Evolutionary conservation across 2,113 vertebrate genomes (phyloP).

Genomic region (Poeciliopsis retropinna): DNA sequence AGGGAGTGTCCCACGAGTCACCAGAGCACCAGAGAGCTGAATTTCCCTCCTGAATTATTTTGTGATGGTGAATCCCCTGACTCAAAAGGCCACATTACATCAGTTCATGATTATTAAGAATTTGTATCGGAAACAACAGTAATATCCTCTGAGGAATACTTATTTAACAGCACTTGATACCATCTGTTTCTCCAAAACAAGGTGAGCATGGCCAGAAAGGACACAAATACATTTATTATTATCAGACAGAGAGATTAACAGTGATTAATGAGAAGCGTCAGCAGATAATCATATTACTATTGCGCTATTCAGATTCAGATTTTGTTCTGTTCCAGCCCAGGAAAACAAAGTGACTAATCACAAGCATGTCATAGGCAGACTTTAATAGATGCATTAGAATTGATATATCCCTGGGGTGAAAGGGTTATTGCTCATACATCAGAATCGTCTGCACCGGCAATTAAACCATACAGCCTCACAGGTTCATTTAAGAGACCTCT

Average conservation of each 20-base stretch:
- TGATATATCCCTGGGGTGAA: constrained; percentile 69
- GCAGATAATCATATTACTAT: constrained; percentile 68
- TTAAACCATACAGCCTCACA: constrained; percentile 71
- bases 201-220: constrained; percentile 62
- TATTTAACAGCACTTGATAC: constrained; percentile 49
- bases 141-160: constrained; percentile 48
- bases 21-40: background rate
- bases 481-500: constrained; percentile 61
- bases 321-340: constrained; percentile 49
- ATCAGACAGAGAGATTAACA: constrained; percentile 57
- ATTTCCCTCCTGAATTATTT: constrained; percentile 23
- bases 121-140: constrained; percentile 38
- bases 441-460: constrained; percentile 58
- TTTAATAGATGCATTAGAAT: constrained; percentile 77
- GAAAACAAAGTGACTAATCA: constrained; percentile 75
- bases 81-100: constrained; percentile 31
- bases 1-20: constrained; percentile 8
- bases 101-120: constrained; percentile 50
- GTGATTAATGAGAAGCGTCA: constrained; percentile 67
- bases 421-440: constrained; percentile 73
- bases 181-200: constrained; percentile 68
- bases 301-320: constrained; percentile 67
- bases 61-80: constrained; percentile 35
- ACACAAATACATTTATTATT: constrained; percentile 65
- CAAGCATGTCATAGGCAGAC: constrained; percentile 70